Percentiles rank a stretch among this genome's conserved stretches.
phyloP scores from a whole-genome alignment of 2,113 vertebrate species.

The Cryptotis parvus region DNA sequence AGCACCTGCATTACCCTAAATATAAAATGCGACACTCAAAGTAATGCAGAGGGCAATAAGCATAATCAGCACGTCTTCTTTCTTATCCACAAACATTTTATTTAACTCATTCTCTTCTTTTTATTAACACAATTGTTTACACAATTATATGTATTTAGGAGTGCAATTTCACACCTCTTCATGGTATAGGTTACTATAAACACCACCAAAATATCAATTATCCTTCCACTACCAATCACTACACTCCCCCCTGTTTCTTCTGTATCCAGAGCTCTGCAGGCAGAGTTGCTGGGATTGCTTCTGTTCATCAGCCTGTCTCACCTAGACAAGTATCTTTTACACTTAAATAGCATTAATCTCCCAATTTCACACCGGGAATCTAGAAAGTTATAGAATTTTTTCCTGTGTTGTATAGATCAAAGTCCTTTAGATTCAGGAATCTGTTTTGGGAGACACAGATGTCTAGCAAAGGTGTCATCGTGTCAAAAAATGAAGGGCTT shows the following conservation, averaged over 20 bases:
- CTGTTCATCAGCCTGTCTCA: not conserved
- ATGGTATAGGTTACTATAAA: too few species aligned
- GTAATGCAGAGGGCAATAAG: not conserved
- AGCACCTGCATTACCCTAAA: slow-evolving; percentile 91
- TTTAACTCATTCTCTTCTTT: too few species aligned
- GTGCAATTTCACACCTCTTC: too few species aligned
- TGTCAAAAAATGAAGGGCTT: slow-evolving; percentile 17
- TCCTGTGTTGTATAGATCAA: not conserved
- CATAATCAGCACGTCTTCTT: not conserved
- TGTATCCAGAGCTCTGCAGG: too few species aligned
- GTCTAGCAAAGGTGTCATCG: not conserved
- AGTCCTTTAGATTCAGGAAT: slow-evolving; percentile 19
- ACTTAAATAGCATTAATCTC: slow-evolving; percentile 8
- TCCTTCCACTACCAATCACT: too few species aligned
- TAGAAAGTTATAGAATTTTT: not conserved
- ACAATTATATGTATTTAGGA: too few species aligned
- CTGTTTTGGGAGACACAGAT: not conserved
- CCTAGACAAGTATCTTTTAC: not conserved
- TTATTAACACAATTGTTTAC: too few species aligned
- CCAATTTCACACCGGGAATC: not conserved
- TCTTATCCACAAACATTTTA: too few species aligned
- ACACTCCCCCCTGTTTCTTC: too few species aligned
- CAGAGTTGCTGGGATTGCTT: too few species aligned
- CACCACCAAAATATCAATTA: too few species aligned
- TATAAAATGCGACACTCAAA: slow-evolving; percentile 57